Evolutionary conservation across 2,113 vertebrate species (phyloP).

Genomic region (Epinephelus lanceolatus): DNA sequence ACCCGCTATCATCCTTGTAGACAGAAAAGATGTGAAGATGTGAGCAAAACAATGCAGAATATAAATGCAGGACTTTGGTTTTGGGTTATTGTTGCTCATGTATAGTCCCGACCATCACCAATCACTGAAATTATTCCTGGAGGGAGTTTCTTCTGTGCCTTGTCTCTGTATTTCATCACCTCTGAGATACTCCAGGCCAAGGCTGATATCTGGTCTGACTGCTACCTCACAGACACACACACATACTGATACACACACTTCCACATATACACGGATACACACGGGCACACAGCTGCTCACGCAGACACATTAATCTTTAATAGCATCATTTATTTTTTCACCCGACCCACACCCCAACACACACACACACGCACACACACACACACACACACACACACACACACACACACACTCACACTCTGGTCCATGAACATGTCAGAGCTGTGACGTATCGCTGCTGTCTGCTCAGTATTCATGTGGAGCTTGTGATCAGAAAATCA

Average conservation of each 20-base stretch:
- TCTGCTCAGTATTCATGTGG: constrained; percentile 44
- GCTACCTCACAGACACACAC: constrained; percentile 18
- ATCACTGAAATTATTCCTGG: constrained; percentile 56
- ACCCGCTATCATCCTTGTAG: not conserved
- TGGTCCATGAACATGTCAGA: constrained; percentile 26
- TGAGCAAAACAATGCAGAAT: not conserved
- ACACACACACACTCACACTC: no score
- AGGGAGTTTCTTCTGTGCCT: constrained; percentile 37
- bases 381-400: no score
- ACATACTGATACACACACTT: not conserved
- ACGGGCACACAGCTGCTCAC: constrained; percentile 38
- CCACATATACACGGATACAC: constrained; percentile 14
- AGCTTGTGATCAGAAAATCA: constrained; percentile 40
- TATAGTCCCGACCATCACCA: constrained; percentile 10
- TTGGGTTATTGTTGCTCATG: constrained; percentile 19
- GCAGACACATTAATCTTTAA: constrained; percentile 56
- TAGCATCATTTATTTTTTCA: constrained; percentile 54
- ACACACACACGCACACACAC: no score
- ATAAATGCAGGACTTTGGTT: constrained; percentile 12
- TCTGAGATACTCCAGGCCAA: constrained; percentile 54
- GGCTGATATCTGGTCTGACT: constrained; percentile 44
- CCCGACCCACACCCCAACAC: not conserved
- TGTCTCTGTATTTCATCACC: constrained; percentile 67
- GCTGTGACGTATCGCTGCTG: constrained; percentile 31
- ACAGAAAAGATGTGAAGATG: not conserved